These are phyloP conservation scores for Ophion slaviceki DNA, from an alignment of 2,888 invertebrate genomes.

Conservation along the genomic window DNA sequence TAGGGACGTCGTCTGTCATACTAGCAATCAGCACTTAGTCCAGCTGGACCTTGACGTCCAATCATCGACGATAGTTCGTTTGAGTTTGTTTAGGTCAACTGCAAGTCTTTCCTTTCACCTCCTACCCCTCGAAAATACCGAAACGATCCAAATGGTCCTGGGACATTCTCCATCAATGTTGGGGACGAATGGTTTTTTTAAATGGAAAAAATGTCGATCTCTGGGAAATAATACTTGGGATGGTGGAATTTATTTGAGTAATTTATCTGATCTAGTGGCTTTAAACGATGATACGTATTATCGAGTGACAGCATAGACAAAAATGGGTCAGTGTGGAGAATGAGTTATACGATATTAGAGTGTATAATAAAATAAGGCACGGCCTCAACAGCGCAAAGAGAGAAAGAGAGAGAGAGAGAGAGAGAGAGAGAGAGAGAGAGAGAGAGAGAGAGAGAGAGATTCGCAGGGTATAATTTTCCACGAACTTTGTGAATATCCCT, in stretches of 20 bases:
- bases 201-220: neutral
- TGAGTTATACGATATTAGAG: constrained; percentile 42
- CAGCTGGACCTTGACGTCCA: neutral
- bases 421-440: neutral
- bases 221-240: neutral
- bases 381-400: neutral
- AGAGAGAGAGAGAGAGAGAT: constrained; percentile 20
- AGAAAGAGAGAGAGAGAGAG: neutral
- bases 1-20: neutral
- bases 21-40: neutral
- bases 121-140: no score
- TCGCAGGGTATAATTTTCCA: constrained; percentile 34
- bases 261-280: constrained; percentile 32
- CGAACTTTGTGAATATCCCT: constrained; percentile 78
- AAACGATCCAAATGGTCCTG: neutral
- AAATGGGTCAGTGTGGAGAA: constrained; percentile 40
- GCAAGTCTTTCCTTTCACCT: neutral
- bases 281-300: constrained; percentile 19
- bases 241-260: constrained; percentile 20
- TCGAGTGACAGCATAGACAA: constrained; percentile 32
- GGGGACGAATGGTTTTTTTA: neutral
- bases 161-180: neutral
- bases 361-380: constrained; percentile 41
- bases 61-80: neutral
- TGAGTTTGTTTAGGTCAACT: neutral